Evolutionary conservation across 2,797 vertebrate genomes (phyloP), one percentile per base, ranked within the genome.

Genomic region (Sarcophilus harrisii): DNA sequence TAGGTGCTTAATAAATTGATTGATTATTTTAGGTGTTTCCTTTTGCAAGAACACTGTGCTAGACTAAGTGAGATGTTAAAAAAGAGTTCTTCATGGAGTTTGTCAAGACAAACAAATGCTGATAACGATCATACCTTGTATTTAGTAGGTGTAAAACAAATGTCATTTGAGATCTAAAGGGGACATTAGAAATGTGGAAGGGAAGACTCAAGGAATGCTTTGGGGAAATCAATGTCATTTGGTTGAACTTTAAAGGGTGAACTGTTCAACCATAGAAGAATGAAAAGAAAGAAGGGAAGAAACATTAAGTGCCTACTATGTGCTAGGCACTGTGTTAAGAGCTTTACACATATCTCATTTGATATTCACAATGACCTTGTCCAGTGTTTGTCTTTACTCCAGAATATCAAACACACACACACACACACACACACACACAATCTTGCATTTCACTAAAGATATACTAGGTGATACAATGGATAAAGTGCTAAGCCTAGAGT

Each of bases 391-490:
- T 57, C 49, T 27, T 57, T 54, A 5, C 24, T 1, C 0, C 73
- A 57, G 52, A 90, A 91, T 96, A 73, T 92, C 93, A 96, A 54
- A 90, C 8, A 12, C 11, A 73, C 87, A 59, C 66, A 81, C n/a
- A 9, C n/a, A 81, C n/a, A 81, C 32, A n/a, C 32, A 73, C 5
- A n/a, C 5, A 18, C 32, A 30, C 28, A 60, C 10, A 62, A 52
- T 52, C 28, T 30, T 97, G 90, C 0, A 1, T 96, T 94, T 96
- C 94, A 5, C 57, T 90, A 57, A 95, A 92, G 93, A 66, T 27
- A 38, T 45, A 9, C 66, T 38, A 73, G 14, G 32, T n/a, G 62
- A 14, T 2, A 3, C 62, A 73, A 5, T n/a, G 32, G 60, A 66
- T n/a, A 66, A 4, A 38, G 62, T 38, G 32, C 16, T 14, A 38